These are phyloP conservation scores for Carettochelys insculpta DNA, from an alignment of 2,113 vertebrate genomes.

Conservation along the genomic window DNA sequence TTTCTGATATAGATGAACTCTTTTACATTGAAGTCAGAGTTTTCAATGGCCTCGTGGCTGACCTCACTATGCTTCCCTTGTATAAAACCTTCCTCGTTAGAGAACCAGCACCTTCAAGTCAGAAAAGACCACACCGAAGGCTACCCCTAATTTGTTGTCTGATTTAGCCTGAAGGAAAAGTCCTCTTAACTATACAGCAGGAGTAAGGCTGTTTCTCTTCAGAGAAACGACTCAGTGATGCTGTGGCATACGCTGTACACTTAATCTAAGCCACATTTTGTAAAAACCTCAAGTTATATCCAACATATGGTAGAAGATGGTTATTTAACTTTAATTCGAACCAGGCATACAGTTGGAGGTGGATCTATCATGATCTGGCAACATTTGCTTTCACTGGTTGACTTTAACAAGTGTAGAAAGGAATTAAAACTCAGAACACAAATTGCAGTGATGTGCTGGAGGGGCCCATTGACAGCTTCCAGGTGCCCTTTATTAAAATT, in stretches of 20 bases:
- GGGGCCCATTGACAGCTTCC: neutral
- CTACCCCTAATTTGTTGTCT: slow-evolving; percentile 65
- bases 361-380: slow-evolving; percentile 68
- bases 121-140: slow-evolving; percentile 83
- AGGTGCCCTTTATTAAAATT: slow-evolving; percentile 6
- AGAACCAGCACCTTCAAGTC: slow-evolving; percentile 51
- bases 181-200: slow-evolving; percentile 28
- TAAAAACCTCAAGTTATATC: slow-evolving; percentile 76
- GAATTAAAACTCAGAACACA: slow-evolving; percentile 71
- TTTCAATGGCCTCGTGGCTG: slow-evolving; percentile 64
- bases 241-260: slow-evolving; percentile 54
- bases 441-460: slow-evolving; percentile 21
- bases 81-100: slow-evolving; percentile 65
- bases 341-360: slow-evolving; percentile 74
- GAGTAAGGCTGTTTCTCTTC: slow-evolving; percentile 53
- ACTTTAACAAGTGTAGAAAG: slow-evolving; percentile 76
- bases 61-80: slow-evolving; percentile 58
- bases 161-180: slow-evolving; percentile 66
- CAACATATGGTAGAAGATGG: slow-evolving; percentile 78
- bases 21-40: slow-evolving; percentile 4
- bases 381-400: slow-evolving; percentile 57
- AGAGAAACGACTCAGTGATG: slow-evolving; percentile 57
- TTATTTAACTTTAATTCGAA: slow-evolving; percentile 78
- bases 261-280: slow-evolving; percentile 79
- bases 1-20: neutral